Evolutionary conservation across 2,888 invertebrate genomes (phyloP), one percentile per base, ranked within the genome.

Genomic region (Eumacrocentrus americanus): DNA sequence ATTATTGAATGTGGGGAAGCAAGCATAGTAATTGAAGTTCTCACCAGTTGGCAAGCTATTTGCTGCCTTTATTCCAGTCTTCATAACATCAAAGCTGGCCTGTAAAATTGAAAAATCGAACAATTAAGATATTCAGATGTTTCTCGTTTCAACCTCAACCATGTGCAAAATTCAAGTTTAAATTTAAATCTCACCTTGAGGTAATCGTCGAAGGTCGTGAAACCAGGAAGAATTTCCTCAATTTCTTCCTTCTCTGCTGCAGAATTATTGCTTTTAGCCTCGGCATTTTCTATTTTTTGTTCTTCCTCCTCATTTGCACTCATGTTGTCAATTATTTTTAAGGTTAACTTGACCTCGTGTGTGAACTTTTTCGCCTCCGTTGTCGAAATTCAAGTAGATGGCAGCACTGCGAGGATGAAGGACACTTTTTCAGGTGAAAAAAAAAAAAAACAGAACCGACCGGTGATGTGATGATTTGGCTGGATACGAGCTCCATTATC

Each of bases 11-110:
- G 88, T 86, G 3, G 90, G 86, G 77, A 89, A 90, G n/a, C 91
- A 90, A 53, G 87, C 86, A 73, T 91, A 93, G 61, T 90, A 86
- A 70, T 90, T 87, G 76, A 88, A 89, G 44, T 92, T 87, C 37
- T 86, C 81, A 35, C 89, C 90, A 42, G 83, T 81, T 0, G 95
- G 94, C 63, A 94, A 82, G 12, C 83, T 82, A 77, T 93, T 94
- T 0, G 91, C 85, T 12, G 85, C 82, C 76, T 87, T 88, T 9
- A 91, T 89, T 3, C 90, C 88, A 74, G 87, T 86, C 70, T 89
- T 84, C 23, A 93, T 83, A 34, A 84, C 81, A 60, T 83, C 82
- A 65, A 89, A 88, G 0, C 90, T 90, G 76, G 84, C 83, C 91
- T 92, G 74, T 35, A 82, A 81, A 63, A 51, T 18, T 46, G 20